Evolutionary conservation across 1,140 invertebrate species (phyloP).

Genomic region (Melipona quadrifasciata): DNA sequence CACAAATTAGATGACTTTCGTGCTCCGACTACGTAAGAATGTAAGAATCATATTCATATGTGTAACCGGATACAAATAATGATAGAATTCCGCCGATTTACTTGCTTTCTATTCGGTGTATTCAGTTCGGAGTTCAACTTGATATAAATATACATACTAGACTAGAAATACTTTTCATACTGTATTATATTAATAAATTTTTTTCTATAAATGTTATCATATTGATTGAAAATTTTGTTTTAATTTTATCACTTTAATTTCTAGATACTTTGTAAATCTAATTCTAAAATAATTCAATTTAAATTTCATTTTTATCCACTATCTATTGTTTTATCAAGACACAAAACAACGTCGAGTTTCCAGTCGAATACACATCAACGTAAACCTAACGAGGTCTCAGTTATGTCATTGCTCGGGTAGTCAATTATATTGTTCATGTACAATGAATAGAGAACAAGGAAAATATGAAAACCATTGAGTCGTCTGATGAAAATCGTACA

Average conservation of each 20-base stretch:
- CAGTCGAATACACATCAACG: neutral
- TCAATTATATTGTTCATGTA: neutral
- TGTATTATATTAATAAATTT: neutral
- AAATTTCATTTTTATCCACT: too few relatives aligned
- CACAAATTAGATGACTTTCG: slow-evolving; percentile 8
- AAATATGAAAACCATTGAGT: slow-evolving; percentile 11
- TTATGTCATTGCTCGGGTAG: neutral
- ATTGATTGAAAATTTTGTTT: neutral
- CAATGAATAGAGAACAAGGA: neutral
- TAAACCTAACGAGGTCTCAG: neutral
- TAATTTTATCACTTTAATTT: neutral
- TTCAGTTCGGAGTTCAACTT: slow-evolving; percentile 6
- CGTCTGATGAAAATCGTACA: slow-evolving; percentile 13
- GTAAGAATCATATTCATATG: slow-evolving; percentile 1
- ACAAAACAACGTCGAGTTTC: neutral
- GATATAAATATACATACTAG: neutral
- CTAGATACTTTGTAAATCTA: neutral
- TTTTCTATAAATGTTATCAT: neutral
- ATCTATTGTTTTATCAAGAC: too few relatives aligned
- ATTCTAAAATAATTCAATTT: too few relatives aligned
- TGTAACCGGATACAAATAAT: slow-evolving; percentile 30
- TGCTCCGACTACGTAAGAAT: neutral
- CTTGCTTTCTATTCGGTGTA: slow-evolving; percentile 52
- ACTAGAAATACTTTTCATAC: neutral
- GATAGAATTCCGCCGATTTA: neutral